These are phyloP conservation scores for Coracias cyanogaster DNA, from an alignment of 2,797 vertebrate genomes.

Conservation along the genomic window DNA sequence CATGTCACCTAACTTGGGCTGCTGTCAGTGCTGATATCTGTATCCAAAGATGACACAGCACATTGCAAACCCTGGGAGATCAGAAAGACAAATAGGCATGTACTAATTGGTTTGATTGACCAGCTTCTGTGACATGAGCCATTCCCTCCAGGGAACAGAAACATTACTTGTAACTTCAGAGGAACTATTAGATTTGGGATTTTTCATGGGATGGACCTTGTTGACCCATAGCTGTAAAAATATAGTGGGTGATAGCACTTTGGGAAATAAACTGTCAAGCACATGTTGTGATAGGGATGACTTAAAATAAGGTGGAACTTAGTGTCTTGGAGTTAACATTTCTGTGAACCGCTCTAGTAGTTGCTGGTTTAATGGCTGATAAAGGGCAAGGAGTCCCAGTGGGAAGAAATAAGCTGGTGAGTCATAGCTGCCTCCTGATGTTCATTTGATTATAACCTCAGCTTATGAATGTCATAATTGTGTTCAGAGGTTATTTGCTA, in stretches of 20 bases:
- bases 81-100: background rate
- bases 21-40: background rate
- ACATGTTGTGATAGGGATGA: background rate
- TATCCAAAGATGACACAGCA: background rate
- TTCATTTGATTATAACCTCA: slow-evolving; percentile 20
- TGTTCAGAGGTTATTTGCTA: background rate
- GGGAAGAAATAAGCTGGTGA: background rate
- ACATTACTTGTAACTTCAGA: background rate
- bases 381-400: background rate
- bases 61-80: background rate
- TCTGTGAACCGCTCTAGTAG: background rate
- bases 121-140: background rate
- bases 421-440: background rate
- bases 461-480: background rate
- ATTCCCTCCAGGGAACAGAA: background rate
- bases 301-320: background rate
- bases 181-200: background rate
- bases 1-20: background rate
- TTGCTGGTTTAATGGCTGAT: background rate
- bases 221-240: background rate
- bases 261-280: background rate
- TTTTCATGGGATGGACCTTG: background rate
- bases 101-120: background rate
- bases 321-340: background rate
- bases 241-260: background rate